Base-by-base conservation (phyloP, 1,140 invertebrate genomes). In the Drosophila orena region DNA sequence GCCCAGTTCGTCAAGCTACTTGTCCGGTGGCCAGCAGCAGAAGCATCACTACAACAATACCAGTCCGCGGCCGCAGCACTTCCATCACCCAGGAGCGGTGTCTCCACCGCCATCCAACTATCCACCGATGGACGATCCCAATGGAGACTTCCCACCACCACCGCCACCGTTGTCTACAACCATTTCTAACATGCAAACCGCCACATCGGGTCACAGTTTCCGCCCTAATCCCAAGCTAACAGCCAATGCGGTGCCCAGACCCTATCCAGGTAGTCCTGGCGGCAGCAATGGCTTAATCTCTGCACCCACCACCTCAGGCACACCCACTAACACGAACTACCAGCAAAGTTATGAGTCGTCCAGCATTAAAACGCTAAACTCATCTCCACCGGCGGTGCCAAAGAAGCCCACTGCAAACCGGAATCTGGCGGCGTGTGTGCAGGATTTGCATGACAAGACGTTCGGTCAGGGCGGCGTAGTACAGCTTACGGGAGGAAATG, bases 211-310 rank as follows among this genome's bases (percentile, higher is more conserved):
- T 58, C 71, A 92, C 79, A 76, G 72, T 70, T 92, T 91, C 72
- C 81, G 91, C 70, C 69, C 91, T 88, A 92, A 92, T 78, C 90
- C 91, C 40, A 92, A 92, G 85, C 71, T 92, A 89, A 92, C 92
- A 75, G 91, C 91, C 61, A 92, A 92, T 73, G 90, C 92, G 30
- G 81, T 92, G 64, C 92, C 92, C 68, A 85, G 91, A 5, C 92
- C 92, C 34, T 92, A 92, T 52, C 91, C 85, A 5, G 91, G 91
- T 40, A 92, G 90, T 68, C 88, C 91, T 17, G 81, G 66, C 34
- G 77, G 81, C 71, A 90, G 74, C 74, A 90, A 85, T 43, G 84
- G 88, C 53, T 77, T 80, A 61, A 79, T 70, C 38, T 64, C 60
- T 50, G 61, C 64, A 62, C 44, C 50, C 60, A 47, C 20, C 58